Conservation (phyloP, 2,888 invertebrate genomes). For the Gortyna flavago region DNA sequence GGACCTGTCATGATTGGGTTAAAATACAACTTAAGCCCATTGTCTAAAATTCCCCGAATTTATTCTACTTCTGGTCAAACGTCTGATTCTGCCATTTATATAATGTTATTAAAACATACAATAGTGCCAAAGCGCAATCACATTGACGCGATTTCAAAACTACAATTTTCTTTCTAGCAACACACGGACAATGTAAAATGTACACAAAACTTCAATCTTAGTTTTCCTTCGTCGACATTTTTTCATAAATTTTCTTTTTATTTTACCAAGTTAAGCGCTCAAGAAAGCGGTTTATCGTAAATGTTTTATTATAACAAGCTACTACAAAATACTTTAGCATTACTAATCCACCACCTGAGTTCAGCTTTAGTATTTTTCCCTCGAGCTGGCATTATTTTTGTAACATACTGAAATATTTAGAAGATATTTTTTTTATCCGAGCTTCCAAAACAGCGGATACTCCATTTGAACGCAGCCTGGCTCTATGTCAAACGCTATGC, state of each 20-base stretch:
- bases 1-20: constrained; percentile 2
- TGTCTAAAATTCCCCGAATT: constrained; percentile 1
- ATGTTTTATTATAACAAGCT: constrained; percentile 33
- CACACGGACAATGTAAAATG: constrained; percentile 16
- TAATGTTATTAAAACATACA: neutral
- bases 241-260: constrained; percentile 30
- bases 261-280: constrained; percentile 29
- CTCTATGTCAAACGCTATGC: constrained; percentile 31
- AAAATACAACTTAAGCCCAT: constrained; percentile 31
- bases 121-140: neutral
- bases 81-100: neutral
- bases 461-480: constrained; percentile 18
- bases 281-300: constrained; percentile 37
- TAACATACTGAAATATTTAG: constrained; percentile 14
- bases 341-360: constrained; percentile 50
- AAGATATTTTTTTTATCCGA: constrained; percentile 3
- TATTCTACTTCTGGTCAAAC: neutral
- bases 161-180: neutral
- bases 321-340: constrained; percentile 30
- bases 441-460: constrained; percentile 33
- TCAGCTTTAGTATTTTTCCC: constrained; percentile 14
- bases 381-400: constrained; percentile 3
- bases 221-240: constrained; percentile 39
- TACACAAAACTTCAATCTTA: constrained; percentile 12
- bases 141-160: neutral